Evolutionary conservation across 2,797 vertebrate genomes (phyloP), one percentile per base, ranked within the genome.

Genomic region (Trematomus bernacchii): DNA sequence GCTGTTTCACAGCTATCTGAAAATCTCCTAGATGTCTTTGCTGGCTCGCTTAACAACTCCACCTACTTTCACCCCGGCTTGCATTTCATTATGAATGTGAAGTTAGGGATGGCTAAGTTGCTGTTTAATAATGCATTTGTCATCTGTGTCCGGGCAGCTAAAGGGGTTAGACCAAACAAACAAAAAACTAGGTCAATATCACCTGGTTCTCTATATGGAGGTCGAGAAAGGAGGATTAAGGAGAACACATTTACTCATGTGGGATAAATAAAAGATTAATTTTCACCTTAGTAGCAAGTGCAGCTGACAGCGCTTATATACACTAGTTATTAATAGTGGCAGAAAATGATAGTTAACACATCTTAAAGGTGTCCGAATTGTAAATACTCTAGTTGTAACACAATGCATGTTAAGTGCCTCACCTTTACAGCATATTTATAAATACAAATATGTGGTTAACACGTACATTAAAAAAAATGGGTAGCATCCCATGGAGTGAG

Each of bases 1-100:
- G 94, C 92, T 92, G 88, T 90, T 92, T 93, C 88, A 86, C 86
- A 84, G 90, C 89, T 89, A 88, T 91, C 88, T 90, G 78, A 93
- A 68, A 88, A 90, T 87, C 87, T 90, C 84, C 90, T 85, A 71
- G 75, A 92, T 89, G 85, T 86, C 87, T 92, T 90, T 88, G 79
- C 86, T 74, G 87, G 76, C 87, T 86, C 70, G 79, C 77, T 77
- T 79, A 75, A 77, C 77, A 85, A 64, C 85, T 76, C 83, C 85
- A 85, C 88, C 85, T 87, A 75, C 77, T 87, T 85, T 89, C 71
- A 82, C 84, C 83, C 72, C 14, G 14, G 68, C 60, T 50, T 82
- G 78, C 83, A 87, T 88, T 92, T 88, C 84, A 90, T 89, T 87
- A 85, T 73, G 60, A 82, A 83, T 50, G 64, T 65, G 84, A 78